Conservation (phyloP, 2,113 vertebrate species). For the Urocitellus parryii region DNA sequence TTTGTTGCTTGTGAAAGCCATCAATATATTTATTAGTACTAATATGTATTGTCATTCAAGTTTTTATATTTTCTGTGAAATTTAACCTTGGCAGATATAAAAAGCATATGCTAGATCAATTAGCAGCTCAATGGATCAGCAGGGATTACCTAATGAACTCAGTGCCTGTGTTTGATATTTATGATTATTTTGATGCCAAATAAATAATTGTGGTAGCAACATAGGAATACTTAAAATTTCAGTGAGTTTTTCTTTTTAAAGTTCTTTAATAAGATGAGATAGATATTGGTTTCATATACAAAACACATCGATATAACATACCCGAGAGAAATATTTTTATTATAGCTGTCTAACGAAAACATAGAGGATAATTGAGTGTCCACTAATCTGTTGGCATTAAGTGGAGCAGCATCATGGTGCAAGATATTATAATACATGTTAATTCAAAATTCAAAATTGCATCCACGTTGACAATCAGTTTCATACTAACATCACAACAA, state of each 20-base stretch:
- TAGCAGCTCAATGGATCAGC: not conserved
- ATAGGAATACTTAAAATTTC: not conserved
- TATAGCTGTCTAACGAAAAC: not conserved
- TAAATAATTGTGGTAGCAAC: not conserved
- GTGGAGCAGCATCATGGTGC: fast-evolving
- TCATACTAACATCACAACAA: not conserved
- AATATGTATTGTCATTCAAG: not conserved
- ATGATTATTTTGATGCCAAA: not conserved
- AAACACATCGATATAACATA: not conserved
- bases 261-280: conserved; percentile 1
- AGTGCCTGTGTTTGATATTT: not conserved
- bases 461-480: not conserved
- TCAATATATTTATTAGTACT: not conserved
- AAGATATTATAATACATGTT: not conserved
- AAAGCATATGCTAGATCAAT: not conserved
- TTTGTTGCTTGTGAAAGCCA: not conserved
- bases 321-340: not conserved
- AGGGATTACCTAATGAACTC: not conserved
- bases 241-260: not conserved
- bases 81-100: not conserved
- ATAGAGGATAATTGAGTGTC: not conserved
- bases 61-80: not conserved
- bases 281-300: not conserved
- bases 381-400: not conserved
- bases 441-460: not conserved